Conservation (phyloP, 2,797 vertebrate species). For the Mus spretus region DNA sequence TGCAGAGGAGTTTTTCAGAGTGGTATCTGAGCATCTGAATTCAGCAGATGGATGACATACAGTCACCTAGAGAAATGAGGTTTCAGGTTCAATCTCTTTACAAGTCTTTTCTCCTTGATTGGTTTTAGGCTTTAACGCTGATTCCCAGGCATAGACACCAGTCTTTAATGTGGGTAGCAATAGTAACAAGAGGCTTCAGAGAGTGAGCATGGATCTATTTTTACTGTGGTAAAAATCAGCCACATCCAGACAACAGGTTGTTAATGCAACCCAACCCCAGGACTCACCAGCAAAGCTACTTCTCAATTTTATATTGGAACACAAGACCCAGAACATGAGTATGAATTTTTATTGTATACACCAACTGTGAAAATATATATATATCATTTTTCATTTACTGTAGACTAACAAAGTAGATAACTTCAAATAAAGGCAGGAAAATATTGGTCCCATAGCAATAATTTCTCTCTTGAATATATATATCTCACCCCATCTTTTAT, state of each 20-base stretch:
- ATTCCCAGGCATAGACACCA: background rate
- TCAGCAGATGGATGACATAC: conserved; percentile 62
- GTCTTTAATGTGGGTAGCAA: background rate
- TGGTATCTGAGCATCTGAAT: conserved; percentile 45
- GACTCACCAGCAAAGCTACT: background rate
- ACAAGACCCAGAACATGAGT: background rate
- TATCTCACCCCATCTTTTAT: conserved; percentile 26
- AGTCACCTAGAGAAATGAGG: conserved; percentile 66
- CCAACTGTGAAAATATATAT: background rate
- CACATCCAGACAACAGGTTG: background rate
- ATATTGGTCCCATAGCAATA: conserved; percentile 43
- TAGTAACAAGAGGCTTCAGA: conserved; percentile 11
- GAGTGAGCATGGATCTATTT: background rate
- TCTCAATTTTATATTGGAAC: conserved; percentile 28
- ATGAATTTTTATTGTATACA: conserved; percentile 13
- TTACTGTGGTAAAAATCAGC: background rate
- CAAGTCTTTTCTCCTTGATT: conserved; percentile 65
- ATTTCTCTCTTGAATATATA: conserved; percentile 39
- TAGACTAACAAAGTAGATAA: background rate
- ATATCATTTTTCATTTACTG: conserved; percentile 16
- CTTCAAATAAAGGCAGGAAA: conserved; percentile 27
- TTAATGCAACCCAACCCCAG: background rate
- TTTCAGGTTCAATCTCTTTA: conserved; percentile 64
- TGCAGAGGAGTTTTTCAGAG: background rate
- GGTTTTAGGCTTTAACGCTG: conserved; percentile 38